These are phyloP conservation scores for Eurystomus gularis DNA, from an alignment of 2,113 vertebrate species.

Conservation along the genomic window DNA sequence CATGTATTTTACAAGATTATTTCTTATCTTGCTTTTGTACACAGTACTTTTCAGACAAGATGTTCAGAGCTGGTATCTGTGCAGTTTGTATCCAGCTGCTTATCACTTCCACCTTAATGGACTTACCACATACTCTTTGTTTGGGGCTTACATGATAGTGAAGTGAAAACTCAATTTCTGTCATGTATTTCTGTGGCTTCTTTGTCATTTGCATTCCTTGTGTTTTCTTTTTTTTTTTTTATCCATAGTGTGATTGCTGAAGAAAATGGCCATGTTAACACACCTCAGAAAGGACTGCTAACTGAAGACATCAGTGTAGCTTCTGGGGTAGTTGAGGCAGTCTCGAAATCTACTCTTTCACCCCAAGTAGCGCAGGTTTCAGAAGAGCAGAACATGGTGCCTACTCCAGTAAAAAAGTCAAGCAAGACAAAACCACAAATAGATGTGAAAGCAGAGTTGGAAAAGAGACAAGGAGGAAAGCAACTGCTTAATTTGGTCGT, in stretches of 20 bases:
- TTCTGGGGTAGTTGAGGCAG: conserved; percentile 56
- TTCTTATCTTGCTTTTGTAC: conserved; percentile 39
- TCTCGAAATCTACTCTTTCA: conserved; percentile 65
- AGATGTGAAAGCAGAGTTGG: conserved; percentile 89
- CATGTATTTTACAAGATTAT: conserved; percentile 24
- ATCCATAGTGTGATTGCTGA: conserved; percentile 75
- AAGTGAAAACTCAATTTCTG: background rate
- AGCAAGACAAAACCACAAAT: conserved; percentile 86
- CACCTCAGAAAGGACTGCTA: conserved; percentile 72
- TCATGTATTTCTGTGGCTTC: background rate
- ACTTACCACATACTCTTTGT: background rate
- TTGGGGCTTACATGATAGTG: background rate
- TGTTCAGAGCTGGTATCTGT: conserved; percentile 11
- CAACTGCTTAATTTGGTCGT: conserved; percentile 94
- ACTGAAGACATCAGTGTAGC: conserved; percentile 61
- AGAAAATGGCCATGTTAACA: conserved; percentile 78
- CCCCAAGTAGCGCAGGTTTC: conserved; percentile 51
- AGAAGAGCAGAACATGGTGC: conserved; percentile 75
- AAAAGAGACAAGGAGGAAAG: conserved; percentile 95
- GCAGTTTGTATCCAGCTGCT: conserved; percentile 23
- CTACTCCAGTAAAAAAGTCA: conserved; percentile 77
- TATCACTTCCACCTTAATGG: conserved; percentile 26
- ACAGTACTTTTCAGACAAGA: background rate
- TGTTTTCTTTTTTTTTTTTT: conserved; percentile 27
- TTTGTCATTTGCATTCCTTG: background rate